These are phyloP conservation scores for Anthonomus grandis DNA, from an alignment of 1,140 invertebrate genomes.

Conservation along the genomic window DNA sequence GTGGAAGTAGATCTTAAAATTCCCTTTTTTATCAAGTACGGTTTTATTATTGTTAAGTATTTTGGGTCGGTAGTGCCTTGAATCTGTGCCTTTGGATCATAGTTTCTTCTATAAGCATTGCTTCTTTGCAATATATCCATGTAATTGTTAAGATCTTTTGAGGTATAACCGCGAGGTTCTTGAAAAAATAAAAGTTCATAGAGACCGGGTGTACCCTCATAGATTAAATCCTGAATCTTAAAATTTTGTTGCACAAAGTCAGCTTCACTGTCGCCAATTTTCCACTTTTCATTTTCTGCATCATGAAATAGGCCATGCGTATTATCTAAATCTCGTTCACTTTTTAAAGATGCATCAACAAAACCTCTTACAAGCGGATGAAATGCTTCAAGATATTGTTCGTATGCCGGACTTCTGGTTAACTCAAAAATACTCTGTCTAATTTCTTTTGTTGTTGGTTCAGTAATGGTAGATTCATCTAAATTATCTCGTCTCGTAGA, in stretches of 20 bases:
- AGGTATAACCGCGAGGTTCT: conserved; percentile 25
- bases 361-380: conserved; percentile 9
- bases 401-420: conserved; percentile 2
- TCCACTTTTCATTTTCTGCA: conserved; percentile 14
- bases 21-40: conserved; percentile 16
- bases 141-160: conserved; percentile 32
- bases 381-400: conserved; percentile 3
- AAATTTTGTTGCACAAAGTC: conserved; percentile 17
- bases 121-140: conserved; percentile 31
- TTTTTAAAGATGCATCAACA: conserved; percentile 8
- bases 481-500: too few relatives aligned
- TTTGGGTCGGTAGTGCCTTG: conserved; percentile 20
- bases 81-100: conserved; percentile 25
- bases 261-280: conserved; percentile 13
- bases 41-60: conserved; percentile 28
- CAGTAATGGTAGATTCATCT: conserved; percentile 9
- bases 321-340: conserved; percentile 12
- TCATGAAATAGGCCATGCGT: conserved; percentile 26
- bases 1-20: conserved; percentile 3
- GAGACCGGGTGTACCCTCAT: conserved; percentile 25
- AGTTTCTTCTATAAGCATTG: conserved; percentile 32
- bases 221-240: conserved; percentile 20
- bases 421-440: background rate
- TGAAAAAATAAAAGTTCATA: conserved; percentile 33
- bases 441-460: background rate